Evolutionary conservation across 1,140 invertebrate species (phyloP).

Genomic region (Apis florea): DNA sequence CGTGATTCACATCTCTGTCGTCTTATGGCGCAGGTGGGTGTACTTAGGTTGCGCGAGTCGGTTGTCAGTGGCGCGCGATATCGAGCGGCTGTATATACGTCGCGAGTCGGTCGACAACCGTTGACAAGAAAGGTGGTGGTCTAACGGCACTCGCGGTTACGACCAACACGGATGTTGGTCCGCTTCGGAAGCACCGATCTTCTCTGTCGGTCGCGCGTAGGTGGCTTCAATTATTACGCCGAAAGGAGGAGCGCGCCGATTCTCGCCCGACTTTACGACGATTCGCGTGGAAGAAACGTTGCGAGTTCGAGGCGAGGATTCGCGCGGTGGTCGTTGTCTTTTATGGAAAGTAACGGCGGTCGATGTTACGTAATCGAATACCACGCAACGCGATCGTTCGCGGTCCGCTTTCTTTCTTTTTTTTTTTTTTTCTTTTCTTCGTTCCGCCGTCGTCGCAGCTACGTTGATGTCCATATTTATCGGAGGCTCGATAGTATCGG

Average conservation of each 20-base stretch:
- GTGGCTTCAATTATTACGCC: slow-evolving; percentile 63
- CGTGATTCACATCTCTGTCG: slow-evolving; percentile 52
- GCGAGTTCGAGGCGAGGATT: slow-evolving; percentile 3
- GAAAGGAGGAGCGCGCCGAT: slow-evolving; percentile 29
- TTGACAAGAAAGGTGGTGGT: slow-evolving; percentile 61
- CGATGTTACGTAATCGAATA: slow-evolving; percentile 9
- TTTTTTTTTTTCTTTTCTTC: no score
- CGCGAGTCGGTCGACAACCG: slow-evolving; percentile 49
- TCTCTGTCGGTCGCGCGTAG: slow-evolving; percentile 27
- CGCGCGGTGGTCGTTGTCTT: slow-evolving; percentile 32
- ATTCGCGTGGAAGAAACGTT: background rate
- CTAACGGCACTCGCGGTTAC: slow-evolving; percentile 60
- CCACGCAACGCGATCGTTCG: slow-evolving; percentile 10
- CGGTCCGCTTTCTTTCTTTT: background rate
- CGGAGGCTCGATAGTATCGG: slow-evolving; percentile 24
- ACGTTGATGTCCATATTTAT: slow-evolving; percentile 18
- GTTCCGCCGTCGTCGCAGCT: background rate
- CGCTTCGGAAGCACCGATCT: slow-evolving; percentile 51
- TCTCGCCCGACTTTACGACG: slow-evolving; percentile 39
- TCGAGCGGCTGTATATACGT: slow-evolving; percentile 5
- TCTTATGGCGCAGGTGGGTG: slow-evolving; percentile 57
- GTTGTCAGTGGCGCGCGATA: slow-evolving; percentile 38
- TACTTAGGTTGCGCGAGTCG: slow-evolving; percentile 33
- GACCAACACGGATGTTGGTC: slow-evolving; percentile 41
- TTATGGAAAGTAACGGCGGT: slow-evolving; percentile 25